A percentile compares a stretch with the other conserved stretches of the same genome.
Conservation (phyloP, 2,888 invertebrate genomes). For the Halictus ligatus region DNA sequence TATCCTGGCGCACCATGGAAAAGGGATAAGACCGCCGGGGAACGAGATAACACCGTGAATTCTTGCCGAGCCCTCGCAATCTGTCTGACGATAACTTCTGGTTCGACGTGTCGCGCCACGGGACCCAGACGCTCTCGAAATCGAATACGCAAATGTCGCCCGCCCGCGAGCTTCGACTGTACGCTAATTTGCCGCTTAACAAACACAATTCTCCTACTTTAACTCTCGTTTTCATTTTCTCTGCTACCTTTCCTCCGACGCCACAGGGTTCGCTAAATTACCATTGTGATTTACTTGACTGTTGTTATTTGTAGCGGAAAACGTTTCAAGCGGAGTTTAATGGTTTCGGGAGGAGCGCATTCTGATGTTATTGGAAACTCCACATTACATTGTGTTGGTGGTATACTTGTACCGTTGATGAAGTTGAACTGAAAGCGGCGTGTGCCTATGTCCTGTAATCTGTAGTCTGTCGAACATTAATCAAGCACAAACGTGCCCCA, state of each 20-base stretch:
- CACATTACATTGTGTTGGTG: neutral
- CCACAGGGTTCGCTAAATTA: neutral
- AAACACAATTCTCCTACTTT: neutral
- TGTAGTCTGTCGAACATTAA: no score
- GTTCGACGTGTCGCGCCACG: slow-evolving; percentile 21
- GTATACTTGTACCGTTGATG: neutral
- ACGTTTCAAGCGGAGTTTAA: neutral
- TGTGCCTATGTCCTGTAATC: no score
- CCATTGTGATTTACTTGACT: neutral
- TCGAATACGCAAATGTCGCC: slow-evolving; percentile 30
- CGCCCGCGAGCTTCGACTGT: neutral
- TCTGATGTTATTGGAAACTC: neutral
- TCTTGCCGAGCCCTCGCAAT: slow-evolving; percentile 51
- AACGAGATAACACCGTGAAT: slow-evolving; percentile 67
- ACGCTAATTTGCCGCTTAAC: neutral
- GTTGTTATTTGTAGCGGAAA: neutral
- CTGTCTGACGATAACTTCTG: slow-evolving; percentile 52
- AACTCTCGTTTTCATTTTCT: neutral
- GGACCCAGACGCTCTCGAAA: slow-evolving; percentile 7
- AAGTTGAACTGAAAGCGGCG: no score
- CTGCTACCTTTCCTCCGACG: neutral
- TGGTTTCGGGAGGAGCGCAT: neutral
- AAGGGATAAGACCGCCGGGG: slow-evolving; percentile 60
- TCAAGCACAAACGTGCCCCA: no score
- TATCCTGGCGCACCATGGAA: slow-evolving; percentile 65